Evolutionary conservation across 2,797 vertebrate genomes (phyloP).

Genomic region (Mionectes olivaceus): DNA sequence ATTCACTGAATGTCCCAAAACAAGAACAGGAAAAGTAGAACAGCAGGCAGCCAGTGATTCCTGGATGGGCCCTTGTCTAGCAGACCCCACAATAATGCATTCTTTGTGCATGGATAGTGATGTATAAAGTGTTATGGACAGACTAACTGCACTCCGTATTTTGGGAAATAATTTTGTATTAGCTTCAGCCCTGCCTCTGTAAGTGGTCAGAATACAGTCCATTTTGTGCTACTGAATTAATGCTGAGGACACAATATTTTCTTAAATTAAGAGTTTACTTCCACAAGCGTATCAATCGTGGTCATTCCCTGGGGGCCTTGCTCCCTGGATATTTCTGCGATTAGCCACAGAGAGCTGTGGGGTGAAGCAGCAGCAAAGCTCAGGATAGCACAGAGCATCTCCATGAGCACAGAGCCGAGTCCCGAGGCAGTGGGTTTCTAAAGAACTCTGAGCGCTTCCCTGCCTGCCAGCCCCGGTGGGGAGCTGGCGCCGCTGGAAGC

Average conservation of each 20-base stretch:
- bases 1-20: slow-evolving; percentile 6
- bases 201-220: not conserved
- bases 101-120: not conserved
- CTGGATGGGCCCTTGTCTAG: not conserved
- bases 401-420: rapidly evolving
- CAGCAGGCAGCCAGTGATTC: not conserved
- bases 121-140: not conserved
- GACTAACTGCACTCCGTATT: not conserved
- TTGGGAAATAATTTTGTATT: not conserved
- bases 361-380: not conserved
- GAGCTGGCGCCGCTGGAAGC: not conserved
- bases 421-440: rapidly evolving
- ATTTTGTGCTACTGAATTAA: not conserved
- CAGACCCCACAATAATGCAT: not conserved
- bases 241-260: not conserved
- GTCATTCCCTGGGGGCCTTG: not conserved
- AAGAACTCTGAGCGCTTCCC: not conserved
- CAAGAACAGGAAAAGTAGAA: slow-evolving; percentile 40
- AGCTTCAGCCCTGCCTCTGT: not conserved
- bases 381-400: not conserved
- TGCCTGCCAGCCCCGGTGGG: not conserved
- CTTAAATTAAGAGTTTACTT: not conserved
- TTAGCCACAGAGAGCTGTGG: not conserved
- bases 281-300: rapidly evolving
- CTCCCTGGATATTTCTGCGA: not conserved